These are phyloP conservation scores for Tenualosa thibaudeaui DNA, from an alignment of 2,797 vertebrate genomes.

Conservation along the genomic window DNA sequence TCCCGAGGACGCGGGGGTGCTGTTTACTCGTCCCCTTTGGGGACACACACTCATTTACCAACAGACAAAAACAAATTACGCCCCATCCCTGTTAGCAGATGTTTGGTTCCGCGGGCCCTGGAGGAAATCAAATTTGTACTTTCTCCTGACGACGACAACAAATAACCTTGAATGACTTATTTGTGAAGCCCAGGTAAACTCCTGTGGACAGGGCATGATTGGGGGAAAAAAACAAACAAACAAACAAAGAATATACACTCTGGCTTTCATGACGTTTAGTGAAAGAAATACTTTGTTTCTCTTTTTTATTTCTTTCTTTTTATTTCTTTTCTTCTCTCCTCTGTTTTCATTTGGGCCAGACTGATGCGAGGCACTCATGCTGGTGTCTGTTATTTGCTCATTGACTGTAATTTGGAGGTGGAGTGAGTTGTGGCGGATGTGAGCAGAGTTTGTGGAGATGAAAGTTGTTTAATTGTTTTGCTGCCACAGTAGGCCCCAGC, in stretches of 20 bases:
- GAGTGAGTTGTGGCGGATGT: slow-evolving; percentile 30
- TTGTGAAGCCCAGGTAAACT: slow-evolving; percentile 35
- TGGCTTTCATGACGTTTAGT: background rate
- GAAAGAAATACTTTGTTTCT: slow-evolving; percentile 4
- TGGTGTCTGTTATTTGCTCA: slow-evolving; percentile 42
- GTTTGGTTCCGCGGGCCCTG: slow-evolving; percentile 42
- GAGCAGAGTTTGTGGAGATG: slow-evolving; percentile 30
- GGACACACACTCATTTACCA: slow-evolving; percentile 45
- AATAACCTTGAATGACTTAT: slow-evolving; percentile 49
- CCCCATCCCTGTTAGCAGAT: slow-evolving; percentile 19
- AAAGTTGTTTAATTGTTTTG: slow-evolving; percentile 51
- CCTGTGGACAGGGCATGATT: background rate
- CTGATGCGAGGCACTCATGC: slow-evolving; percentile 33
- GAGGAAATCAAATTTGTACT: slow-evolving; percentile 55
- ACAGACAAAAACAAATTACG: slow-evolving; percentile 49
- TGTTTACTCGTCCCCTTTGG: slow-evolving; percentile 36
- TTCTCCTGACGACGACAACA: slow-evolving; percentile 50
- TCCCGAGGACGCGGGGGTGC: slow-evolving; percentile 33
- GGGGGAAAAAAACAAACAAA: background rate
- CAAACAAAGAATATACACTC: background rate
- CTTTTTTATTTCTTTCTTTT: background rate
- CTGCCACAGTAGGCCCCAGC: slow-evolving; percentile 39
- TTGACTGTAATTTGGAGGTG: slow-evolving; percentile 47
- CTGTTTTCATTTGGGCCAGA: slow-evolving; percentile 37
- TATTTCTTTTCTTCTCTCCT: background rate